Evolutionary conservation across 2,888 invertebrate genomes (phyloP), one percentile per base, ranked within the genome.

Genomic region (Tuberolachnus salignus): DNA sequence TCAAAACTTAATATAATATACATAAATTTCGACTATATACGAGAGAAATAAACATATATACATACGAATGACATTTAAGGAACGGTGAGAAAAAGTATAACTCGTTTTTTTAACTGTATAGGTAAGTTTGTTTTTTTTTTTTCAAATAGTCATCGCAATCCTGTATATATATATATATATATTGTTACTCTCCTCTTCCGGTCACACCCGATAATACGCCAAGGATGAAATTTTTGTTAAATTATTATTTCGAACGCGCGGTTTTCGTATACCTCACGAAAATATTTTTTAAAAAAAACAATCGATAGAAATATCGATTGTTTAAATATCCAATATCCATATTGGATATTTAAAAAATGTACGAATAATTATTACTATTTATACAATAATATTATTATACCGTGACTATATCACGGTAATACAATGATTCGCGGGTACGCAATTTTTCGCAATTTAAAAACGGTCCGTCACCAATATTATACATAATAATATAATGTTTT

Each of bases 161-260:
- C 59, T 59, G 51, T 26, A 49, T 34, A 34, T 34, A 34, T 34
- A n/a, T 42, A 44, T 16, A 19, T n/a, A 75, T 46, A 67, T 53
- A 51, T 78, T 59, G 78, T 69, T 19, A 78, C 78, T 78, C 78
- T 9, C 67, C 67, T 78, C 49, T 78, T 78, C 78, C 78, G 78
- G 78, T 67, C 51, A 59, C 78, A 16, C 78, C 78, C 49, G 69
- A 59, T 49, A n/a, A 34, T 26, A 55, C 26, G 11, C 26, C 66
- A 46, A 73, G 53, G 26, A 75, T 57, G 26, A 19, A 26, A 26
- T 55, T 74, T 66, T 75, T 9, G 66, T 57, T 19, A 6, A 57
- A 75, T 1, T 10, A 75, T 1, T 10, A 64, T 64, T 42, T n/a
- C 23, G 9, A 49, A 72, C 19, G 13, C 42, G 51, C 14, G 26